Evolutionary conservation across 2,797 vertebrate genomes (phyloP).

Genomic region (Danio kyathit): DNA sequence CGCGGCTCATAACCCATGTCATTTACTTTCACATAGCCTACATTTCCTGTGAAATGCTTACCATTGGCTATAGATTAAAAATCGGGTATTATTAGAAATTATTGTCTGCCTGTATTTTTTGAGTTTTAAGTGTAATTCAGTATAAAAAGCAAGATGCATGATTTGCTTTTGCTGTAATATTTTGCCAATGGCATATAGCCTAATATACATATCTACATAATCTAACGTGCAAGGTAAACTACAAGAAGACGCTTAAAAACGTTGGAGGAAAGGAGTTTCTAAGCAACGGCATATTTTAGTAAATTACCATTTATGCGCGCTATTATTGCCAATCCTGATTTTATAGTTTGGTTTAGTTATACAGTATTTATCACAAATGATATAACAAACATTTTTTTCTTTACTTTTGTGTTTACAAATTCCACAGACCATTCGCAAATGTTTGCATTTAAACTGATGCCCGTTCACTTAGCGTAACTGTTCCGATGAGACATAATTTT

Average conservation of each 20-base stretch:
- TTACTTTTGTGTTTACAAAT: background rate
- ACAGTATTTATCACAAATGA: background rate
- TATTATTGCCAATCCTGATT: background rate
- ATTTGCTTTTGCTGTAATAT: background rate
- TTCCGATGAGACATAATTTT: background rate
- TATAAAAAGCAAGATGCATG: background rate
- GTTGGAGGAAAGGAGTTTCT: background rate
- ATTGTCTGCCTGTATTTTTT: background rate
- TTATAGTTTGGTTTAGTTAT: background rate
- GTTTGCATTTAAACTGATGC: background rate
- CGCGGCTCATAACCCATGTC: too few species aligned
- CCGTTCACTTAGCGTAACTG: background rate
- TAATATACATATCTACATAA: background rate
- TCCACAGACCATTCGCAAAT: background rate
- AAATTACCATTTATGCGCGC: background rate
- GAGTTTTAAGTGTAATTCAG: background rate
- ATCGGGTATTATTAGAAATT: background rate
- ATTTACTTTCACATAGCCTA: background rate
- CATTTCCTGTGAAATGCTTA: too few species aligned
- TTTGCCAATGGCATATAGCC: background rate
- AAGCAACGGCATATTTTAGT: slow-evolving; percentile 3
- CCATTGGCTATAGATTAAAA: background rate
- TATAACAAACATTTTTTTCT: background rate
- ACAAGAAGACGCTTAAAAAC: background rate
- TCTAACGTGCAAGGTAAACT: background rate